Percentiles rank a stretch among this genome's conserved stretches.
Conservation (phyloP, 2,113 vertebrate genomes). For the Montifringilla adamsi region DNA sequence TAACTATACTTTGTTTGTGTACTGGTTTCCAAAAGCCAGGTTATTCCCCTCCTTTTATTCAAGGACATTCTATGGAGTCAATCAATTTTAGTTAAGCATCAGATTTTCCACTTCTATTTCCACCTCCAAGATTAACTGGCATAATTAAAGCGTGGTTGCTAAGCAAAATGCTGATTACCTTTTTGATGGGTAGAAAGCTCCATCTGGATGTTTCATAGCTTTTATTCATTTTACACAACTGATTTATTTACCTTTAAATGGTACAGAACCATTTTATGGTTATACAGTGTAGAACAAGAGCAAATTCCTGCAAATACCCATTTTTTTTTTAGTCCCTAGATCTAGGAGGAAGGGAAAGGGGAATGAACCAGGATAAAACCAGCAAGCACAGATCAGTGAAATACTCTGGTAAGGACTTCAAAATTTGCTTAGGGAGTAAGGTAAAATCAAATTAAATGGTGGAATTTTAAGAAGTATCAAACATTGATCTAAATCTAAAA, state of each 20-base stretch:
- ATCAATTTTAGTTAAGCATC: slow-evolving; percentile 54
- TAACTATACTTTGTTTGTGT: slow-evolving; percentile 12
- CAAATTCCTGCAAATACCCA: background rate
- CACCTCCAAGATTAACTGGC: slow-evolving; percentile 40
- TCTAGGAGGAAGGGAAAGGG: background rate
- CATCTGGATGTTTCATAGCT: slow-evolving; percentile 10
- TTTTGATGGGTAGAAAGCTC: slow-evolving; percentile 8
- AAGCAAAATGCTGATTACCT: slow-evolving; percentile 56
- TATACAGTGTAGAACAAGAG: background rate
- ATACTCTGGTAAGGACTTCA: background rate
- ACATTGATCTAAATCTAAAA: background rate
- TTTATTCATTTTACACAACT: slow-evolving; percentile 15
- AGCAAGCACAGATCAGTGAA: background rate
- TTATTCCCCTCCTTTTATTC: slow-evolving; percentile 26
- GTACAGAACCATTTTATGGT: background rate
- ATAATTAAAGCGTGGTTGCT: slow-evolving; percentile 55
- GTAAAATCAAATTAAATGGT: background rate
- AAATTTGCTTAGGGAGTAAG: background rate
- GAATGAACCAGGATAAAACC: background rate
- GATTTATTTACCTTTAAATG: slow-evolving; percentile 32
- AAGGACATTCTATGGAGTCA: slow-evolving; percentile 35
- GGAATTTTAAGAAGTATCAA: background rate
- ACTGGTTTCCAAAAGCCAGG: slow-evolving; percentile 31
- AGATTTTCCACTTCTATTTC: slow-evolving; percentile 35
- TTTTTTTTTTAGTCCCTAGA: background rate